A percentile compares a stretch with the other conserved stretches of the same genome.
phyloP scores from a whole-genome alignment of 2,113 vertebrate genomes.

The Rutilus rutilus region DNA sequence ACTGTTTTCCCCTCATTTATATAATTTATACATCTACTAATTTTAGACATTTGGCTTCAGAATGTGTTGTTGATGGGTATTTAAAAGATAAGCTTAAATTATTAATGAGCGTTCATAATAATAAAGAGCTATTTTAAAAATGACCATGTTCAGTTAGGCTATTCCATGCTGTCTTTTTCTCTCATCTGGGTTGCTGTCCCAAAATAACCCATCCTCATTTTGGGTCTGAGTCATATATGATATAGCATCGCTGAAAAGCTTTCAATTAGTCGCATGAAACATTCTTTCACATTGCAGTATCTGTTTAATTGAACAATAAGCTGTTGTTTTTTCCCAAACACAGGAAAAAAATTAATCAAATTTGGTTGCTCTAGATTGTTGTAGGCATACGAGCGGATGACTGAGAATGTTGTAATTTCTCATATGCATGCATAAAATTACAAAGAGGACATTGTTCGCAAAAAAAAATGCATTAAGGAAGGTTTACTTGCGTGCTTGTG shows the following conservation, averaged over 20 bases:
- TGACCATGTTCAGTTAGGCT: neutral
- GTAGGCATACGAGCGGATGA: neutral
- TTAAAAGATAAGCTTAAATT: neutral
- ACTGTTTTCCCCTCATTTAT: neutral
- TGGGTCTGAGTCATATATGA: constrained; percentile 29
- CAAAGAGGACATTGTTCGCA: neutral
- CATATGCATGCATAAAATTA: neutral
- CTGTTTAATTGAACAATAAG: neutral
- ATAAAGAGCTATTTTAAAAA: neutral
- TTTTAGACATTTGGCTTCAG: neutral
- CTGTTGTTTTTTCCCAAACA: neutral
- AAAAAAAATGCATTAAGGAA: neutral
- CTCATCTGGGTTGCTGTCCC: neutral
- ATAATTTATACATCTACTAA: neutral
- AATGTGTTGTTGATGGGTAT: neutral
- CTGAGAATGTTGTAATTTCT: neutral
- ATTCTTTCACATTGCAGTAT: neutral
- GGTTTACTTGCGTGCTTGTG: neutral
- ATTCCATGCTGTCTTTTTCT: neutral
- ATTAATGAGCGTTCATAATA: neutral
- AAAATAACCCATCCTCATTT: constrained; percentile 42
- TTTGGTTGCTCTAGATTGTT: neutral
- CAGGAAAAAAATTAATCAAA: neutral
- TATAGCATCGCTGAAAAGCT: constrained; percentile 18
- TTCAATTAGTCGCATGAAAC: neutral